Conservation (phyloP, 1,140 invertebrate species). For the Hylaeus volcanicus region DNA sequence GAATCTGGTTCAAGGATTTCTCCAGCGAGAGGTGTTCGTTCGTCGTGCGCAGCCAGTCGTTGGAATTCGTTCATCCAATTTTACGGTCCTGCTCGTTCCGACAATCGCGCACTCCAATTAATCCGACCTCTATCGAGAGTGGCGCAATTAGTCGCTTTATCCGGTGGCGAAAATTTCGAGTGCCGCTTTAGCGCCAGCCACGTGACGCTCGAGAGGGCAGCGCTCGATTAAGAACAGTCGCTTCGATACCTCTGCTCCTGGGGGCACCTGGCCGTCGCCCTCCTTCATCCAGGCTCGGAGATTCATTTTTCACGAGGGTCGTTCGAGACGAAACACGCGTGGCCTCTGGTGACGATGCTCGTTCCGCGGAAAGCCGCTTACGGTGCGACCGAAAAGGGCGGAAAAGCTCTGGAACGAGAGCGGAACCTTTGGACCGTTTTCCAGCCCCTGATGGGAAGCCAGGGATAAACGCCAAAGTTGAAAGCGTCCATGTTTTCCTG, state of each 20-base stretch:
- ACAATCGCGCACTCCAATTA: constrained; percentile 10
- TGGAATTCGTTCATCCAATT: neutral
- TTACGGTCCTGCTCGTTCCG: neutral
- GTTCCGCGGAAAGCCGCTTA: constrained; percentile 39
- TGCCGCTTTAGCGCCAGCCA: constrained; percentile 6
- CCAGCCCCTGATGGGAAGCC: neutral
- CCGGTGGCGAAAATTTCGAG: constrained; percentile 7
- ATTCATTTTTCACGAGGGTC: neutral
- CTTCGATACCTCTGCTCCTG: neutral
- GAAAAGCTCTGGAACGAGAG: neutral
- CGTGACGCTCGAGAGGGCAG: neutral
- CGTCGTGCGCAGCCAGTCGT: no score
- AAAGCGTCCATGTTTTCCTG: constrained; percentile 36
- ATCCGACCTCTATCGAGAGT: constrained; percentile 8
- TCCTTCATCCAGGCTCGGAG: neutral
- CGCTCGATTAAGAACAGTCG: constrained; percentile 2
- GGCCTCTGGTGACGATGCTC: neutral
- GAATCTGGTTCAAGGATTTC: neutral
- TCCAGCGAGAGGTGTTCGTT: neutral
- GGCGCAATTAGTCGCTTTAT: constrained; percentile 18
- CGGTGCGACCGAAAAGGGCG: neutral
- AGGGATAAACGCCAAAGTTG: constrained; percentile 40
- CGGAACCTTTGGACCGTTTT: neutral
- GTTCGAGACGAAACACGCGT: neutral
- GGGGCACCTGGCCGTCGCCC: neutral